Percentiles rank a stretch among this genome's conserved stretches.
Evolutionary conservation across 2,888 invertebrate species (phyloP).

Genomic region (Dicyrtomina minuta): DNA sequence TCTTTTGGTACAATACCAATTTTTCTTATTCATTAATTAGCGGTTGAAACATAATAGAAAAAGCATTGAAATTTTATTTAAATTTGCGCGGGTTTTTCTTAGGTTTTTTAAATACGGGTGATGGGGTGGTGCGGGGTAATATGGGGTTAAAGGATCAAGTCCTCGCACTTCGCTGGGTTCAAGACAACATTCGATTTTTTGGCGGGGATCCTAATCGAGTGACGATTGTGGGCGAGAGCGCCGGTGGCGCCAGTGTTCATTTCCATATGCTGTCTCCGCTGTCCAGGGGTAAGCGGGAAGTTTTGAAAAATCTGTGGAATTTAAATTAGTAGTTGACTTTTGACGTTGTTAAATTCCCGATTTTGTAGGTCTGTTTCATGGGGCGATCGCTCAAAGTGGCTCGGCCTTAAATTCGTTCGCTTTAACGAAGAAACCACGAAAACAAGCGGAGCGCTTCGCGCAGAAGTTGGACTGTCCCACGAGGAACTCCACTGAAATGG

Average conservation of each 20-base stretch:
- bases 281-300: constrained; percentile 13
- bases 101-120: constrained; percentile 38
- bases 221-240: constrained; percentile 27
- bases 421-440: constrained; percentile 36
- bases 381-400: constrained; percentile 27
- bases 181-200: constrained; percentile 22
- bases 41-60: too few species aligned
- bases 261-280: constrained; percentile 5
- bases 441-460: constrained; percentile 32
- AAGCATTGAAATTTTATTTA: too few species aligned
- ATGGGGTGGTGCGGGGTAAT: constrained; percentile 26
- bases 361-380: constrained; percentile 15
- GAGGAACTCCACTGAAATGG: constrained; percentile 25
- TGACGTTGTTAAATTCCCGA: background rate
- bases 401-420: constrained; percentile 43
- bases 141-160: constrained; percentile 32
- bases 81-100: too few species aligned
- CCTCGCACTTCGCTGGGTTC: constrained; percentile 15
- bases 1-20: constrained; percentile 22
- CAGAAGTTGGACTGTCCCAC: constrained; percentile 32
- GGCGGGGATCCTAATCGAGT: constrained; percentile 27
- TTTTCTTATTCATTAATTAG: too few species aligned
- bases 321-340: background rate
- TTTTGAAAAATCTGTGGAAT: background rate
- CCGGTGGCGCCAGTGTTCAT: constrained; percentile 20